Percentiles rank a stretch among this genome's conserved stretches.
Evolutionary conservation across 1,140 invertebrate genomes (phyloP).

Genomic region (Neotoxoptera formosana): DNA sequence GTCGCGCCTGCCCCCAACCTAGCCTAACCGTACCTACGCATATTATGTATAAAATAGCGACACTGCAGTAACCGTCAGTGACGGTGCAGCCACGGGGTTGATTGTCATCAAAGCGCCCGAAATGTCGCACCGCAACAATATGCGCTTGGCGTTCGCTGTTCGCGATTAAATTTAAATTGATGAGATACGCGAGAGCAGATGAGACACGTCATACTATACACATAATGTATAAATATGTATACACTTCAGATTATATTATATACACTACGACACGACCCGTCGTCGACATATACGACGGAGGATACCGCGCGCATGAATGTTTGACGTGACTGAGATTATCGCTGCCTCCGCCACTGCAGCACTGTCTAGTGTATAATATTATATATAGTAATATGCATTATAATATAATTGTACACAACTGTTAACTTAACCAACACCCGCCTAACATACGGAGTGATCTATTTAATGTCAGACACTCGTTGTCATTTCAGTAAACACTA

Average conservation of each 20-base stretch:
- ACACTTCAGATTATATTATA: too few species aligned
- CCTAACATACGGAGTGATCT: background rate
- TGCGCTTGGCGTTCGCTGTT: background rate
- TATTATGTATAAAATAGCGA: background rate
- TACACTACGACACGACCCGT: background rate
- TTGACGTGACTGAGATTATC: slow-evolving; percentile 16
- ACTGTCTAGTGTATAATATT: background rate
- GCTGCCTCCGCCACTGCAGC: background rate
- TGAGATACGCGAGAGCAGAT: background rate
- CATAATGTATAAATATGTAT: too few species aligned
- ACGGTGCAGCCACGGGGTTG: background rate
- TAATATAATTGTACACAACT: background rate
- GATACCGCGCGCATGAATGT: background rate
- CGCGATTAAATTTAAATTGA: slow-evolving; percentile 40
- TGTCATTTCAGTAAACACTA: too few species aligned
- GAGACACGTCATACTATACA: background rate
- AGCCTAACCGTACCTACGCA: too few species aligned
- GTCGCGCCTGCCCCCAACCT: too few species aligned
- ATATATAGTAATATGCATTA: background rate
- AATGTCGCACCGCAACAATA: background rate
- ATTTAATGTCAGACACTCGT: too few species aligned
- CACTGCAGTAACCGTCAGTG: too few species aligned
- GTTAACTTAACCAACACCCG: background rate
- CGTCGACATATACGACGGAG: background rate
- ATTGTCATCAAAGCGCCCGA: background rate